Evolutionary conservation across 2,888 invertebrate species (phyloP), one percentile per base, ranked within the genome.

Genomic region (Gastracanthus pulcherrimus): DNA sequence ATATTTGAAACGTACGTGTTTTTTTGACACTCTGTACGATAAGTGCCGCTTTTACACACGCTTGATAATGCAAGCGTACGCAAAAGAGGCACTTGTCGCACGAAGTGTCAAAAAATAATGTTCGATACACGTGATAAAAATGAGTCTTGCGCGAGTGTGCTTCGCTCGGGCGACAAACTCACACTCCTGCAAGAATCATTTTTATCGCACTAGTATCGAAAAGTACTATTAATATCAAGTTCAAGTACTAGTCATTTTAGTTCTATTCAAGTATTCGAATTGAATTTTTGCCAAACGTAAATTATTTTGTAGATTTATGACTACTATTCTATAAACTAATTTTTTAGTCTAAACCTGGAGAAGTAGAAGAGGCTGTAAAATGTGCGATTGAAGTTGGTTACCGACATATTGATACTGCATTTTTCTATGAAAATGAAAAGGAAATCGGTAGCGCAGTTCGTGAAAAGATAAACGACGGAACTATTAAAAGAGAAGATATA

Each of bases 261-360:
- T 31, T 62, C 36, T 51, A 51, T 26, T 67, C 2, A n/a, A 67
- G 2, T 34, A 16, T 45, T 11, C n/a, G 26, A 66, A 9, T 81
- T 71, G 76, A 76, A 67, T 5, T 13, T 2, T 3, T 58, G 81
- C 81, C 81, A 81, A 81, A 64, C 41, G 34, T 36, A 3, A 34
- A 64, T 13, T 29, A 2, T 23, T 19, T 23, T n/a, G 11, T 55
- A 62, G n/a, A n/a, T 51, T 16, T 16, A 3, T 6, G n/a, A n/a
- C n/a, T n/a, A n/a, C n/a, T n/a, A n/a, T 23, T 38, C 34, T 76
- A 13, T 41, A 41, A 19, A 62, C 23, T 29, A 2, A 1, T 48
- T 71, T 85, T 62, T 75, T 36, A 95, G 95, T 95, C 95, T 0
- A 93, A 94, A 80, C 94, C 94, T 0, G 95, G 95, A 29, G 94